Evolutionary conservation across 2,113 vertebrate genomes (phyloP).

Genomic region (Scomber japonicus): DNA sequence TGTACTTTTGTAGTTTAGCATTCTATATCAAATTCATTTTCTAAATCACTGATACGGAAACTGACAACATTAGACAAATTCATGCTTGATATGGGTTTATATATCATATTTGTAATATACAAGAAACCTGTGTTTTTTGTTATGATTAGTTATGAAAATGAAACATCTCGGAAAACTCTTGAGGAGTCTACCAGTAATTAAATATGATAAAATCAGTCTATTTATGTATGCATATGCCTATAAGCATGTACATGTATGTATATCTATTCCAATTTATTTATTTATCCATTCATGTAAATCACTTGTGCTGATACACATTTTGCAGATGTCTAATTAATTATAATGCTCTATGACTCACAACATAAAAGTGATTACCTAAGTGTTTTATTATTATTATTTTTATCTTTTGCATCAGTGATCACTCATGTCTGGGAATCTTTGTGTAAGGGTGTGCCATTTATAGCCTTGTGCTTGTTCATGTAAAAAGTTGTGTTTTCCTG

Average conservation of each 20-base stretch:
- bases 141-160: too few species aligned
- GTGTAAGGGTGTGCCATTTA: slow-evolving; percentile 14
- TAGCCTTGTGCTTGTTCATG: slow-evolving; percentile 35
- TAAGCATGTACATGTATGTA: neutral
- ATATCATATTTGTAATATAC: neutral
- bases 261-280: neutral
- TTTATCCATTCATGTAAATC: neutral
- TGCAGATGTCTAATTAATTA: neutral
- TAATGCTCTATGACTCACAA: neutral
- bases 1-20: neutral
- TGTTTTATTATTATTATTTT: neutral
- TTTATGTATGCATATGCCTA: neutral
- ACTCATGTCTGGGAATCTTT: slow-evolving; percentile 22
- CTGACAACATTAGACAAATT: too few species aligned
- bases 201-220: neutral
- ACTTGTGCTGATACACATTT: neutral
- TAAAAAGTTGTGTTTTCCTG: slow-evolving; percentile 58
- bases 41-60: too few species aligned
- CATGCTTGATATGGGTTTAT: neutral
- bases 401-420: slow-evolving; percentile 15
- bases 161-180: neutral
- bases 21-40: neutral
- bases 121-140: neutral
- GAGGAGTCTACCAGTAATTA: neutral
- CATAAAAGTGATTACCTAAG: neutral